phyloP scores from a whole-genome alignment of 2,888 invertebrate species.

The Agrotis ipsilon region DNA sequence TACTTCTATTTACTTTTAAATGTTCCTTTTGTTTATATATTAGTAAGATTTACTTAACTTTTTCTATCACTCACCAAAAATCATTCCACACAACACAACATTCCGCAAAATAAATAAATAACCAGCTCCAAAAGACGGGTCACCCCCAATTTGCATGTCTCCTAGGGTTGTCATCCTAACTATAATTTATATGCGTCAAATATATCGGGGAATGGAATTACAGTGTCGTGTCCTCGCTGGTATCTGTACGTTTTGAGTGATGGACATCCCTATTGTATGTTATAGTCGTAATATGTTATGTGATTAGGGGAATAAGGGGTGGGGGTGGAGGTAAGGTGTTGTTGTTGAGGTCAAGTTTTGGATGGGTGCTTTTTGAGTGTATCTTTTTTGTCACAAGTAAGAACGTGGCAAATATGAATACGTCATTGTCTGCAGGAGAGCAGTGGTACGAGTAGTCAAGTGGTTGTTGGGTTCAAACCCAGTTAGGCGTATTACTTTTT shows the following conservation, averaged over 20 bases:
- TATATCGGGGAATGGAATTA: conserved; percentile 65
- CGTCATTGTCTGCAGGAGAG: too few relatives aligned
- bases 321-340: not conserved
- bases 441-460: too few relatives aligned
- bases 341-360: conserved; percentile 12
- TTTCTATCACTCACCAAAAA: not conserved
- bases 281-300: conserved; percentile 39
- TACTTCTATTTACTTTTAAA: too few relatives aligned
- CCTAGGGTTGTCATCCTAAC: conserved; percentile 59
- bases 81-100: conserved; percentile 8
- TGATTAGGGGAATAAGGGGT: conserved; percentile 34
- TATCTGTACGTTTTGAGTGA: conserved; percentile 55
- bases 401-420: too few relatives aligned
- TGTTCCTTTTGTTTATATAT: too few relatives aligned
- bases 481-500: too few relatives aligned
- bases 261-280: conserved; percentile 49
- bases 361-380: conserved; percentile 10
- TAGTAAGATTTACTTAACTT: too few relatives aligned
- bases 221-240: conserved; percentile 51
- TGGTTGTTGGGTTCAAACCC: too few relatives aligned
- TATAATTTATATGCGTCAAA: conserved; percentile 67
- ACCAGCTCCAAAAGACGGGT: conserved; percentile 55
- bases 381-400: too few relatives aligned
- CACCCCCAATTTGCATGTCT: conserved; percentile 66
- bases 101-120: conserved; percentile 59